Evolutionary conservation across 1,140 invertebrate species (phyloP).

Genomic region (Habropoda laboriosa): DNA sequence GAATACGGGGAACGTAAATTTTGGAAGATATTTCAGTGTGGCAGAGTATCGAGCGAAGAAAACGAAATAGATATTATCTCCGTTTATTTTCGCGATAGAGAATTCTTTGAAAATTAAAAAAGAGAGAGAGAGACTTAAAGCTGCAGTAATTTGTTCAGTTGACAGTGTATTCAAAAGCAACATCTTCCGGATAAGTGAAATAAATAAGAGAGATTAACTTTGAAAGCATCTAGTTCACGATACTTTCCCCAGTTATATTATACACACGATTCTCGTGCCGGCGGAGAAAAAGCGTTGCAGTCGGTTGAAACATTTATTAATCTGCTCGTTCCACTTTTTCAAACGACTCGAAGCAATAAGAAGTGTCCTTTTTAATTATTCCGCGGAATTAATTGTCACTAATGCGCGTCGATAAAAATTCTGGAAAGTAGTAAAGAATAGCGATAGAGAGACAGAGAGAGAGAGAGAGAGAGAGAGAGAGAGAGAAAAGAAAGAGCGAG

Average conservation of each 20-base stretch:
- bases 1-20: too few relatives aligned
- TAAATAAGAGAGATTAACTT: not conserved
- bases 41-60: too few relatives aligned
- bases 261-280: not conserved
- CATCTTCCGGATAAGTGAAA: not conserved
- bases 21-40: too few relatives aligned
- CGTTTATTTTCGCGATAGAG: too few relatives aligned
- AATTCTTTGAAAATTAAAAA: too few relatives aligned
- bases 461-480: not conserved
- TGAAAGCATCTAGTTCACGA: not conserved
- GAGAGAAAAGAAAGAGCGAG: not conserved
- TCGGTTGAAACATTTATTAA: not conserved
- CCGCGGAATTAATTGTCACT: constrained; percentile 9
- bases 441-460: not conserved
- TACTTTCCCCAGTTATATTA: not conserved
- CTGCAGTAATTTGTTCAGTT: too few relatives aligned
- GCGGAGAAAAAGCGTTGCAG: not conserved
- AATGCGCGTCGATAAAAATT: not conserved
- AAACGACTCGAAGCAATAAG: not conserved
- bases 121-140: too few relatives aligned
- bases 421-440: not conserved
- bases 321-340: not conserved
- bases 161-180: too few relatives aligned
- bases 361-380: not conserved
- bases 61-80: too few relatives aligned